Evolutionary conservation across 2,797 vertebrate genomes (phyloP).

Genomic region (Intellagama lesueurii): DNA sequence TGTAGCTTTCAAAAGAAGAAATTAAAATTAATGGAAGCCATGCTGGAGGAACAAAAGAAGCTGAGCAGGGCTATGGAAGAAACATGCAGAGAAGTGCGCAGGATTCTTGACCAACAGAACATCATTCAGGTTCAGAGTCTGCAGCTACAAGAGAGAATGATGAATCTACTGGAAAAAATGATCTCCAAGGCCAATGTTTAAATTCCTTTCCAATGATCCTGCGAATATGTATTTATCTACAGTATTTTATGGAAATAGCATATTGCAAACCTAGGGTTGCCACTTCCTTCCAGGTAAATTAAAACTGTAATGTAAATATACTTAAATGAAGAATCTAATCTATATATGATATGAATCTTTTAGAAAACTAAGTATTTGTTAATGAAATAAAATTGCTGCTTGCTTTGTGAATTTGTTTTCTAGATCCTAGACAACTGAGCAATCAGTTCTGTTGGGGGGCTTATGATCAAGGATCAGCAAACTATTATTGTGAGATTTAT

Average conservation of each 20-base stretch:
- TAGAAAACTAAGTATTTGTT: conserved; percentile 13
- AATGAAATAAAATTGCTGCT: conserved; percentile 7
- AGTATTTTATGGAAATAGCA: conserved; percentile 58
- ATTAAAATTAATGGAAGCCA: conserved; percentile 91
- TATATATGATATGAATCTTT: conserved; percentile 55
- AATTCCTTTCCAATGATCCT: conserved; percentile 60
- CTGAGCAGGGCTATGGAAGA: conserved; percentile 93
- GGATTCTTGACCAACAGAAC: conserved; percentile 95
- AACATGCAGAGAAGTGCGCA: conserved; percentile 92
- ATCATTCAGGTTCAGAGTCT: conserved; percentile 95
- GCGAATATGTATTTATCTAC: conserved; percentile 53
- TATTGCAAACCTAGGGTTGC: conserved; percentile 66
- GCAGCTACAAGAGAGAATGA: conserved; percentile 97
- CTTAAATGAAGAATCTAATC: conserved; percentile 57
- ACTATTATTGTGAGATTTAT: not conserved
- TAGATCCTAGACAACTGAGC: not conserved
- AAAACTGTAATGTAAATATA: conserved; percentile 66
- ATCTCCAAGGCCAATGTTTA: conserved; percentile 82
- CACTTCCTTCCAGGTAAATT: conserved; percentile 65
- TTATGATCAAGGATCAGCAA: not conserved
- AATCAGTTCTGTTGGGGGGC: not conserved
- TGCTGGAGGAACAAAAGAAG: conserved; percentile 92
- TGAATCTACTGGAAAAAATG: conserved; percentile 97
- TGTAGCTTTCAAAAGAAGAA: conserved; percentile 88
- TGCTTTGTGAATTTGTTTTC: not conserved